Conservation (phyloP, 1,140 invertebrate species). For the Aphidius ervi region DNA sequence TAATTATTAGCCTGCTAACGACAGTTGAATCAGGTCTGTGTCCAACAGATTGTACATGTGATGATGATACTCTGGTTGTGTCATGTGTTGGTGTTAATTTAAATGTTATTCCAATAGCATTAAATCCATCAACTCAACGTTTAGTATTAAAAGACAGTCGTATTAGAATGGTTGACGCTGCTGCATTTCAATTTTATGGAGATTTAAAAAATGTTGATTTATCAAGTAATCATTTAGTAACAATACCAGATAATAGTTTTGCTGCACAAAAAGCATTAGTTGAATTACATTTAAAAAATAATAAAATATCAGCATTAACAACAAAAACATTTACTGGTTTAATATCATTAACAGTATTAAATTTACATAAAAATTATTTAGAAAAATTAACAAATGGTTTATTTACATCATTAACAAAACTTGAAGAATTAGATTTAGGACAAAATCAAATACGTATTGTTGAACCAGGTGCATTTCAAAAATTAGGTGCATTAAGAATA, state of each 20-base stretch:
- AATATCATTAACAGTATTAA: slow-evolving; percentile 71
- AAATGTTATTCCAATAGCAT: slow-evolving; percentile 83
- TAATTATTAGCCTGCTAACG: slow-evolving; percentile 38
- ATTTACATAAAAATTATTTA: slow-evolving; percentile 77
- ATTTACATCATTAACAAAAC: slow-evolving; percentile 68
- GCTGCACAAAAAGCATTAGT: slow-evolving; percentile 73
- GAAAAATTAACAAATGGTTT: slow-evolving; percentile 70
- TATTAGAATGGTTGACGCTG: slow-evolving; percentile 81
- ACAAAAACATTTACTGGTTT: slow-evolving; percentile 78
- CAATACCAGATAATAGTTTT: slow-evolving; percentile 73
- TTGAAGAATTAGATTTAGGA: slow-evolving; percentile 83
- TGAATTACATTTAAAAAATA: slow-evolving; percentile 78
- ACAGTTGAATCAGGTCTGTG: slow-evolving; percentile 57
- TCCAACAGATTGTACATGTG: slow-evolving; percentile 76
- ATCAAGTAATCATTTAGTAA: slow-evolving; percentile 77
- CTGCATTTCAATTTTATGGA: slow-evolving; percentile 78
- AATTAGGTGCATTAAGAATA: slow-evolving; percentile 68
- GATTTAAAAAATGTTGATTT: slow-evolving; percentile 79
- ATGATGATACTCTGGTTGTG: slow-evolving; percentile 84
- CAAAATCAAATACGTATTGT: slow-evolving; percentile 80
- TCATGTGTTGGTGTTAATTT: slow-evolving; percentile 78
- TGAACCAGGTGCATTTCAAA: slow-evolving; percentile 73
- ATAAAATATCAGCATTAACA: slow-evolving; percentile 74
- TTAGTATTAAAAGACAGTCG: slow-evolving; percentile 79
- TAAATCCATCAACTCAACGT: slow-evolving; percentile 83